Conservation (phyloP, 2,888 invertebrate species). For the Dermolepida albohirtum region DNA sequence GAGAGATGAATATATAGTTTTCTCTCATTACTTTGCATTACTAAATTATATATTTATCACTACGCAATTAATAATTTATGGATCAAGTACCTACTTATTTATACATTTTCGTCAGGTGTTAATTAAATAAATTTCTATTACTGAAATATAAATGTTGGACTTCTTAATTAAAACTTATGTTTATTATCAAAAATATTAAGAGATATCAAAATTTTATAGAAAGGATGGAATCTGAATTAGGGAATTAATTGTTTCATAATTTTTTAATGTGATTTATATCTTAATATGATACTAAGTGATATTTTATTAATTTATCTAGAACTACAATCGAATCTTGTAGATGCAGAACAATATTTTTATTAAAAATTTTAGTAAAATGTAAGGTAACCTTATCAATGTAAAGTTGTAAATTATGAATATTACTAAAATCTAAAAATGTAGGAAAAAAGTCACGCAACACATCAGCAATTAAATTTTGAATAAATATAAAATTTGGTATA, state of each 20-base stretch:
- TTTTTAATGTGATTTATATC: too few species aligned
- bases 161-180: too few species aligned
- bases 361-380: neutral
- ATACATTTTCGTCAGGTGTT: too few species aligned
- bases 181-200: too few species aligned
- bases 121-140: neutral
- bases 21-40: too few species aligned
- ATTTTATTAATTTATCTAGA: too few species aligned
- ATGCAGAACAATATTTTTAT: neutral
- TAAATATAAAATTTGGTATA: constrained; percentile 60
- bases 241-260: too few species aligned
- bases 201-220: neutral
- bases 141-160: too few species aligned
- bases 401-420: constrained; percentile 22
- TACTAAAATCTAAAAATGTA: constrained; percentile 20
- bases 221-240: neutral
- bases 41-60: neutral
- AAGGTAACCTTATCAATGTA: constrained; percentile 18
- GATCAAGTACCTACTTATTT: neutral
- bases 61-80: neutral
- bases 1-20: too few species aligned
- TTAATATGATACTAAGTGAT: too few species aligned
- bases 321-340: too few species aligned
- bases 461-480: constrained; percentile 40
- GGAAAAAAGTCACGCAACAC: constrained; percentile 1